These are phyloP conservation scores for Dipodomys merriami DNA, from an alignment of 2,113 vertebrate species.

Conservation along the genomic window DNA sequence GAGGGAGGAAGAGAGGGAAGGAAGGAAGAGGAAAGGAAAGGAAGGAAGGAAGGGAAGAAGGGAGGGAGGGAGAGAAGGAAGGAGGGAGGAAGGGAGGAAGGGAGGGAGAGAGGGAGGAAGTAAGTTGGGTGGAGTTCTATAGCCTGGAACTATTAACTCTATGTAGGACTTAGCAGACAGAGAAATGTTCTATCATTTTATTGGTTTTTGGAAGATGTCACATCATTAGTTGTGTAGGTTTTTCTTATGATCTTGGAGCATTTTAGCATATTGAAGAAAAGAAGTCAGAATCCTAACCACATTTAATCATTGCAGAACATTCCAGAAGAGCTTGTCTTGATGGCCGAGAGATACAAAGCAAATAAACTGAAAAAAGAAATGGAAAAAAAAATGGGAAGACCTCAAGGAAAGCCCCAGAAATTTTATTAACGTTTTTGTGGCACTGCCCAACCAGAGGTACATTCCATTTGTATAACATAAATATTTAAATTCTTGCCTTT, in stretches of 20 bases:
- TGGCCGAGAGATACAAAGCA: constrained; percentile 94
- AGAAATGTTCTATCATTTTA: neutral
- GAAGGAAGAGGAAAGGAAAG: no score
- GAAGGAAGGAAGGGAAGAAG: no score
- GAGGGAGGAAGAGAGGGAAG: no score
- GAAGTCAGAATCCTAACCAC: constrained; percentile 4
- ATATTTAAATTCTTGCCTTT: constrained; percentile 20
- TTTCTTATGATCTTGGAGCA: neutral
- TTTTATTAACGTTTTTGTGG: constrained; percentile 52
- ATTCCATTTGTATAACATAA: neutral
- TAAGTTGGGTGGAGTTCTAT: neutral
- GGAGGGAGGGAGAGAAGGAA: no score
- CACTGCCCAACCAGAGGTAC: constrained; percentile 59
- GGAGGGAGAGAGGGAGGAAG: no score
- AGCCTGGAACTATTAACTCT: neutral
- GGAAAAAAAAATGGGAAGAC: constrained; percentile 83
- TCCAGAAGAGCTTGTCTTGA: constrained; percentile 90
- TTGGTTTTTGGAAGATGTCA: neutral
- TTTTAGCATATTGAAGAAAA: constrained; percentile 15
- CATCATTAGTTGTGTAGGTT: neutral
- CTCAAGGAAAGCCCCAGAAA: constrained; percentile 71
- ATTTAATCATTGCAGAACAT: constrained; percentile 87
- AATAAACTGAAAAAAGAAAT: constrained; percentile 86
- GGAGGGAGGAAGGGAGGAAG: no score
- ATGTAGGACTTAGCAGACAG: neutral